Evolutionary conservation across 2,888 invertebrate species (phyloP), one percentile per base, ranked within the genome.

Genomic region (Archips crataeganus): DNA sequence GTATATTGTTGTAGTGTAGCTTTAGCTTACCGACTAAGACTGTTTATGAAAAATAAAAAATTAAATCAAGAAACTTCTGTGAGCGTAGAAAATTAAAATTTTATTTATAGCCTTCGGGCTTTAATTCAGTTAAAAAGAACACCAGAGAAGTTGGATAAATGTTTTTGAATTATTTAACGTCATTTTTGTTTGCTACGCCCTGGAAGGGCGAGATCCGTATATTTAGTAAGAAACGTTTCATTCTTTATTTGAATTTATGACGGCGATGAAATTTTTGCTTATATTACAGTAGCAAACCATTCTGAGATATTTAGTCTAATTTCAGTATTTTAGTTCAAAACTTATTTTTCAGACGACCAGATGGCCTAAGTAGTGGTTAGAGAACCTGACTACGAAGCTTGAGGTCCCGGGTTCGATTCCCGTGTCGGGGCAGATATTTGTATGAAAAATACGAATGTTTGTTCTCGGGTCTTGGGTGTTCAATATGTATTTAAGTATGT

Each of bases 131-230:
- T 76, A 76, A 76, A 74, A 77, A 76, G 74, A 71, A 77, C 76
- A 69, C 78, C 77, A 75, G 76, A 72, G 71, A 75, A 74, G 70
- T 76, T 71, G 77, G 71, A 78, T 76, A 76, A 80, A 78, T 79
- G 76, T 77, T 76, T 68, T 71, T 79, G 76, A 77, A 80, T 79
- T 81, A 79, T 80, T 80, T 79, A 79, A 76, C 75, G 77, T 76
- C 76, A 76, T 79, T 77, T 78, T 77, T 78, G 79, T 78, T 78
- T 71, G 73, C 54, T 65, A 68, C 64, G 65, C 74, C 62, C 68
- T 64, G 49, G 51, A 66, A 75, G 67, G 70, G 75, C 60, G 74
- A 74, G 71, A 69, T 77, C 77, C 74, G 71, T 76, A 76, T 76
- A 77, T 77, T 76, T 76, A 75, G 73, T 74, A 64, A 77, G 62